Base-by-base conservation (phyloP, 2,113 vertebrate genomes). In the Albula glossodonta region DNA sequence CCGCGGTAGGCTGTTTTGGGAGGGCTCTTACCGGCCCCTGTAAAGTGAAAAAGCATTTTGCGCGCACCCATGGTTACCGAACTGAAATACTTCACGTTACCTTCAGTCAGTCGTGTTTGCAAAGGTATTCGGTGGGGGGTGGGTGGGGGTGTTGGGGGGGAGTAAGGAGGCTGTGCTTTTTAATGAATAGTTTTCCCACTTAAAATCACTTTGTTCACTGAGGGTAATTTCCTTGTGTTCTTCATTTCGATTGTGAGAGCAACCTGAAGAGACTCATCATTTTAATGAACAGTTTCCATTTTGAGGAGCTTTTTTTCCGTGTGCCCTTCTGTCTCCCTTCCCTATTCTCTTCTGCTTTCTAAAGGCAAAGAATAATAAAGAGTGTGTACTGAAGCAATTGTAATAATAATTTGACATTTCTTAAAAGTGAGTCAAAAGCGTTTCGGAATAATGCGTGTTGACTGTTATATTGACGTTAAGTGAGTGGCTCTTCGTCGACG, bases 401-500 rank as follows among this genome's bases (percentile, higher is more conserved):
- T 49, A 49, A 51, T 48, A 22, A 53, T 48, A 25, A 49, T 78
- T 31, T 84, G 25, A 22, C 31, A 51, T 25, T 85, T 85, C 53
- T 15, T 84, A 78, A 85, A 79, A 78, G n/a, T 19, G 77, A 9
- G 15, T 79, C 52, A 51, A 51, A 41, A 52, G 15, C 66, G 48
- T 56, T 78, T 49, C 19, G 25, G 9, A 17, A 49, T 52, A 84
- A 74, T 74, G 2, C 22, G 74, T n/a, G 17, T 2, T 56, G 13
- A n/a, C 51, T 48, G 77, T 52, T 84, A 48, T 78, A 53, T 84
- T 31, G 52, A 77, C 70, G 22, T n/a, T 56, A 51, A 78, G 48
- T 79, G 83, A 19, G 51, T 49, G 19, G 77, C 31, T 53, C 22
- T 41, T 41, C 25, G 74, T 41, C 17, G 5, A 22, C 17, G 15